Percentiles rank a stretch among this genome's conserved stretches.
phyloP scores from a whole-genome alignment of 2,888 invertebrate genomes.

The Archips xylosteana region DNA sequence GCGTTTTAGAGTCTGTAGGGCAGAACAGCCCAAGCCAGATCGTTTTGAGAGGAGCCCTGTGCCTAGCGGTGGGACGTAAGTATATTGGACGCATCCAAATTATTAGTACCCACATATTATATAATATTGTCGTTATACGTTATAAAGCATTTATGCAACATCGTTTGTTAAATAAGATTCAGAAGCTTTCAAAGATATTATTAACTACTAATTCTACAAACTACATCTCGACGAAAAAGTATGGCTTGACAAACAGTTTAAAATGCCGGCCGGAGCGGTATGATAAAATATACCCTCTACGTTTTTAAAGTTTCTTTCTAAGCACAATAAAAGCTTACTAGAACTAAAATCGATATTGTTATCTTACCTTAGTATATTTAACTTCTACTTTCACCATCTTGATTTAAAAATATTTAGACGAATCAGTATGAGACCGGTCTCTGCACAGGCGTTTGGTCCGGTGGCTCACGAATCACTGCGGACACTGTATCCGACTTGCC shows the following conservation, averaged over 20 bases:
- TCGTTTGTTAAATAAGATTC: too few species aligned
- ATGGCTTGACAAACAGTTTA: not conserved
- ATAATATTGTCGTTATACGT: too few species aligned
- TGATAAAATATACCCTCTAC: not conserved
- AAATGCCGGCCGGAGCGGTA: not conserved
- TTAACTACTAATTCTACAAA: too few species aligned
- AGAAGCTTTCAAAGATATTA: too few species aligned
- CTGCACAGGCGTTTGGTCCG: slow-evolving; percentile 22
- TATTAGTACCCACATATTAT: too few species aligned
- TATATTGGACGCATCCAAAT: too few species aligned
- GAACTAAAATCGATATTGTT: not conserved
- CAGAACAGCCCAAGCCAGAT: too few species aligned
- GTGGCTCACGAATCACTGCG: slow-evolving; percentile 20
- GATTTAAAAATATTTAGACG: slow-evolving; percentile 15
- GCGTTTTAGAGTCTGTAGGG: too few species aligned
- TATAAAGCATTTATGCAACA: too few species aligned
- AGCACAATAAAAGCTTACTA: not conserved
- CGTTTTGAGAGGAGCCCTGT: too few species aligned
- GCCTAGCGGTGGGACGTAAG: too few species aligned
- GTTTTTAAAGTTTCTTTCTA: not conserved
- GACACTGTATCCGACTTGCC: slow-evolving; percentile 1
- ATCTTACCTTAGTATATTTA: slow-evolving; percentile 81
- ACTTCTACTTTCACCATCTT: slow-evolving; percentile 82
- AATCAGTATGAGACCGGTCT: slow-evolving; percentile 7
- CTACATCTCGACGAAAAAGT: too few species aligned